Evolutionary conservation across 2,888 invertebrate species (phyloP), one percentile per base, ranked within the genome.

Genomic region (Apodemia duryi): DNA sequence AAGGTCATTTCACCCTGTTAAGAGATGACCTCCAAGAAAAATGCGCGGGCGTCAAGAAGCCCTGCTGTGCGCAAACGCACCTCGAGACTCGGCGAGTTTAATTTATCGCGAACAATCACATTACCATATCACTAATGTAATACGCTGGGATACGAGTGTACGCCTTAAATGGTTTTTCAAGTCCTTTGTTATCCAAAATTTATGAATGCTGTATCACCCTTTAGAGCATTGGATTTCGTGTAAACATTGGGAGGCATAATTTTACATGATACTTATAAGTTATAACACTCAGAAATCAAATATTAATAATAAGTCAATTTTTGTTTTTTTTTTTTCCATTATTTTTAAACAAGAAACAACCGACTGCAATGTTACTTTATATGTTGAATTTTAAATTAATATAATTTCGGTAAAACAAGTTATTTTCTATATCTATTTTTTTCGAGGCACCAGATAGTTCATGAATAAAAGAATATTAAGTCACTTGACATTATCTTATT

Each of bases 101-200:
- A 91, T 91, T 71, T 71, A 71, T 71, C 69, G 69, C 70, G 68
- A 85, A 90, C 89, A 90, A 88, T 87, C 88, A 87, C 89, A 91
- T 91, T 91, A 91, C 87, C 90, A 91, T 91, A 91, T 87, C 86
- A 87, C 86, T 86, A 88, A 88, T 85, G 86, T 86, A 86, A 90
- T 84, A 85, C 85, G 83, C 81, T 79, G 82, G 84, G 83, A 87
- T 85, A 84, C 82, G 83, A 76, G 81, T 84, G 81, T 88, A 83
- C 77, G 76, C 86, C 88, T 88, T 90, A 90, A 90, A 90, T 85
- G 88, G 85, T 86, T 84, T 85, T 84, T 83, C 82, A 82, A 85
- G 78, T 81, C 89, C 85, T 90, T 91, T 91, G 91, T 91, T 86
- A 77, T 80, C 78, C 77, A 77, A 86, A 84, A 87, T 90, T 85